phyloP scores from a whole-genome alignment of 2,797 vertebrate species.

The Percopsis omiscomaycus region DNA sequence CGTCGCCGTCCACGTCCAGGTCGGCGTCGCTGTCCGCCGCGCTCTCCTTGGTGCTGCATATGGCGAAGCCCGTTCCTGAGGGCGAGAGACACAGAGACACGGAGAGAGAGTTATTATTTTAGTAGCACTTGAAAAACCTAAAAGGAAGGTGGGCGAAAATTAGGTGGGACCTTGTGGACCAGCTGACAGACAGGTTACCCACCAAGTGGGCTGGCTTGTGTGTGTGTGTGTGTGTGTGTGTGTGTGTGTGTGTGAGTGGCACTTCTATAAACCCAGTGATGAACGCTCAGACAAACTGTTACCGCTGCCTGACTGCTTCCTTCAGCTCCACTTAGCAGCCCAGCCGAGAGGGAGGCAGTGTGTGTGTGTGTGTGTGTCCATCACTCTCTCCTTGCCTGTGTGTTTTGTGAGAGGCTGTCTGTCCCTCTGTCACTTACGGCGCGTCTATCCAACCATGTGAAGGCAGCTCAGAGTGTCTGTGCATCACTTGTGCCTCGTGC shows the following conservation, averaged over 20 bases:
- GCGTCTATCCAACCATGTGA: conserved; percentile 41
- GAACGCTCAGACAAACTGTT: conserved; percentile 93
- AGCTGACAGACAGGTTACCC: neutral
- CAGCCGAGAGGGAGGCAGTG: conserved; percentile 13
- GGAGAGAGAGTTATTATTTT: neutral
- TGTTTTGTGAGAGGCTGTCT: conserved; percentile 68
- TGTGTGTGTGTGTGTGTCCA: conserved; percentile 33
- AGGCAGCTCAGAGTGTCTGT: conserved; percentile 16
- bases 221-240: conserved; percentile 32
- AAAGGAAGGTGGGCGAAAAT: too few species aligned
- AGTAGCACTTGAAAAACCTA: neutral
- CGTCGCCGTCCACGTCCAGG: conserved; percentile 97
- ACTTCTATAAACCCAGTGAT: conserved; percentile 97
- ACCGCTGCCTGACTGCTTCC: conserved; percentile 87
- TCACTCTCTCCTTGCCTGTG: conserved; percentile 47
- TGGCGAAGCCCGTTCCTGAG: conserved; percentile 93
- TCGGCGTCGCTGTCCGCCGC: conserved; percentile 93
- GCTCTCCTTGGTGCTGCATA: conserved; percentile 95
- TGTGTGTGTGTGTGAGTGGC: conserved; percentile 82
- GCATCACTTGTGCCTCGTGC: too few species aligned
- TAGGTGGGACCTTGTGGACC: too few species aligned
- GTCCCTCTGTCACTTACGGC: conserved; percentile 71
- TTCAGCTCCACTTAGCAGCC: conserved; percentile 90
- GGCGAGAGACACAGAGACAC: neutral
- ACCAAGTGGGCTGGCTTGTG: neutral